These are phyloP conservation scores for Pterocles gutturalis DNA, from an alignment of 2,113 vertebrate species.

Conservation along the genomic window DNA sequence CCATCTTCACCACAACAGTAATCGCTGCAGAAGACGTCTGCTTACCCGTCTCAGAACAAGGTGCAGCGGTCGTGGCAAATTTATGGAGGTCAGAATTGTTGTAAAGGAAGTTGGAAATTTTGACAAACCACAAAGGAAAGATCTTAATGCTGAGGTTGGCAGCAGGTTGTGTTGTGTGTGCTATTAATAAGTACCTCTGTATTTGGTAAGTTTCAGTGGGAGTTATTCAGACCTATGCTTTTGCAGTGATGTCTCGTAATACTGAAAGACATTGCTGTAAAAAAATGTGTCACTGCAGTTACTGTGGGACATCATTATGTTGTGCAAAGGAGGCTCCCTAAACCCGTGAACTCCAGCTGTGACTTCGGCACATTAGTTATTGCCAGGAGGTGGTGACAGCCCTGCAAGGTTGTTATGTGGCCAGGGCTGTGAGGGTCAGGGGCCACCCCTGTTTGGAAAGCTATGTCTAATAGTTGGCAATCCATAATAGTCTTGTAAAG, in stretches of 20 bases:
- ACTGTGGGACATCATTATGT: background rate
- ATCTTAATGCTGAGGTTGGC: background rate
- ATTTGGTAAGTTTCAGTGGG: background rate
- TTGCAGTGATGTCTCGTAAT: background rate
- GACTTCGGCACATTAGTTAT: background rate
- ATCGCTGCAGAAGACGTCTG: background rate
- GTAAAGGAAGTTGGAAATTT: background rate
- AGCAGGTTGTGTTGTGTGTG: background rate
- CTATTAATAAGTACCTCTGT: background rate
- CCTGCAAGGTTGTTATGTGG: background rate
- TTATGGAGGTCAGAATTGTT: background rate
- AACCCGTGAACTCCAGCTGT: background rate
- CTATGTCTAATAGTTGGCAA: background rate
- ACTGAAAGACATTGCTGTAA: background rate
- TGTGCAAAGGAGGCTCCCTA: background rate
- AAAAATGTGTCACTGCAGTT: background rate
- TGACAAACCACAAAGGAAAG: background rate
- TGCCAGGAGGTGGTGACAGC: constrained; percentile 32
- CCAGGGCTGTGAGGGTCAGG: background rate
- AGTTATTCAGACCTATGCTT: background rate
- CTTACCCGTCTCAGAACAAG: background rate
- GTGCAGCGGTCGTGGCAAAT: background rate
- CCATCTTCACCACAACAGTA: accelerated
- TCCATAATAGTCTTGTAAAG: background rate
- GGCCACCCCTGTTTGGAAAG: background rate